phyloP scores from a whole-genome alignment of 2,113 vertebrate species.

The Ictalurus furcatus region DNA sequence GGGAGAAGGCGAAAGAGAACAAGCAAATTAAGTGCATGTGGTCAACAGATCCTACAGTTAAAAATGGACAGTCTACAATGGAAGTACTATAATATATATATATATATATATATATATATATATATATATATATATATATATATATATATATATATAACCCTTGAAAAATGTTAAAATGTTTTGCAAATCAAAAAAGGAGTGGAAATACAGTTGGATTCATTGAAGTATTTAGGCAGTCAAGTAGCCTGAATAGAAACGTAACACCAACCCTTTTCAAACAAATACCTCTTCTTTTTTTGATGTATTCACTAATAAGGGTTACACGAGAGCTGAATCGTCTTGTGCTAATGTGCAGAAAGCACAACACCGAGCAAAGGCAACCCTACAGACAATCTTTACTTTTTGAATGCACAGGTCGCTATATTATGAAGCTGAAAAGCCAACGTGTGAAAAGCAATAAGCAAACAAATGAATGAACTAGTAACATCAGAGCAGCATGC shows the following conservation, averaged over 20 bases:
- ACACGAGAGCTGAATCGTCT: neutral
- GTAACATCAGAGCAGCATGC: constrained; percentile 44
- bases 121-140: too few relatives aligned
- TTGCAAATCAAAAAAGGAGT: neutral
- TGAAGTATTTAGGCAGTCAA: neutral
- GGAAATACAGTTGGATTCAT: neutral
- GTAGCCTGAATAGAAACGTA: neutral
- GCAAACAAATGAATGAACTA: constrained; percentile 58
- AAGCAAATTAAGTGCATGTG: neutral
- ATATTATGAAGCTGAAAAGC: constrained; percentile 53
- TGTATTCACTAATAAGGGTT: neutral
- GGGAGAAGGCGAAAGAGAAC: neutral
- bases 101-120: too few relatives aligned
- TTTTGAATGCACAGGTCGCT: constrained; percentile 67
- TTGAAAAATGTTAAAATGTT: neutral
- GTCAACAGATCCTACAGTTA: neutral
- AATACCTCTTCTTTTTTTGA: neutral
- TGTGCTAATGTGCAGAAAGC: neutral
- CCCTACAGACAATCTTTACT: constrained; percentile 56
- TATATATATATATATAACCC: neutral
- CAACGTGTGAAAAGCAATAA: constrained; percentile 59
- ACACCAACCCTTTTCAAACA: neutral
- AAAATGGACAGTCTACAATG: neutral
- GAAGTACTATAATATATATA: neutral
- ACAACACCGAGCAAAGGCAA: neutral